phyloP scores from a whole-genome alignment of 2,888 invertebrate genomes.

The Stenoptilia bipunctidactyla region DNA sequence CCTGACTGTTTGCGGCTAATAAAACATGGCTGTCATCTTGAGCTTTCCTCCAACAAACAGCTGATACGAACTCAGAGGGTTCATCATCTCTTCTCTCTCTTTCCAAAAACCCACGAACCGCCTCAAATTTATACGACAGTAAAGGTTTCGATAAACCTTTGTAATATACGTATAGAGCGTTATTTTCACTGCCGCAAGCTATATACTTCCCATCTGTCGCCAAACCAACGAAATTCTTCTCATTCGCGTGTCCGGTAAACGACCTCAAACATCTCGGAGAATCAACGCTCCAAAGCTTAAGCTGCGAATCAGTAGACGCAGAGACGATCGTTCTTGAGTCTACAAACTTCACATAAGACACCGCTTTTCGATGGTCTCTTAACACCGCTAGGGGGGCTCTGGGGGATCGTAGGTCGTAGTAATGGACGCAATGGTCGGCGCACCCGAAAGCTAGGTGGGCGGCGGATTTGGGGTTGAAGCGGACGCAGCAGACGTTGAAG shows the following conservation, averaged over 20 bases:
- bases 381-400: constrained; percentile 86
- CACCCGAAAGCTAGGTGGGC: constrained; percentile 94
- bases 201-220: constrained; percentile 91
- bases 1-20: constrained; percentile 94
- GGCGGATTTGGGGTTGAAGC: constrained; percentile 63
- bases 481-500: constrained; percentile 96
- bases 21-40: constrained; percentile 73
- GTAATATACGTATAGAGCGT: constrained; percentile 92
- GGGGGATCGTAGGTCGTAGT: constrained; percentile 91
- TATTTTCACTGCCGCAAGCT: constrained; percentile 95
- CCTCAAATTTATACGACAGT: constrained; percentile 88
- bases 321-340: constrained; percentile 89
- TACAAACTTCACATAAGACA: constrained; percentile 93
- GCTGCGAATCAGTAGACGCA: constrained; percentile 91
- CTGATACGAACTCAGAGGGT: constrained; percentile 93
- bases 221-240: constrained; percentile 95
- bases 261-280: constrained; percentile 76
- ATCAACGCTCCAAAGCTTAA: constrained; percentile 92
- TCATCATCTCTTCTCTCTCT: constrained; percentile 88
- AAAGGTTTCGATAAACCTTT: constrained; percentile 89
- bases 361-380: constrained; percentile 92
- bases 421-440: constrained; percentile 97
- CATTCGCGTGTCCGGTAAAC: constrained; percentile 85
- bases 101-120: constrained; percentile 47
- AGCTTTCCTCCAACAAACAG: constrained; percentile 92